A percentile compares a stretch with the other conserved stretches of the same genome.
Evolutionary conservation across 2,113 vertebrate species (phyloP).

Genomic region (Holacanthus passer): DNA sequence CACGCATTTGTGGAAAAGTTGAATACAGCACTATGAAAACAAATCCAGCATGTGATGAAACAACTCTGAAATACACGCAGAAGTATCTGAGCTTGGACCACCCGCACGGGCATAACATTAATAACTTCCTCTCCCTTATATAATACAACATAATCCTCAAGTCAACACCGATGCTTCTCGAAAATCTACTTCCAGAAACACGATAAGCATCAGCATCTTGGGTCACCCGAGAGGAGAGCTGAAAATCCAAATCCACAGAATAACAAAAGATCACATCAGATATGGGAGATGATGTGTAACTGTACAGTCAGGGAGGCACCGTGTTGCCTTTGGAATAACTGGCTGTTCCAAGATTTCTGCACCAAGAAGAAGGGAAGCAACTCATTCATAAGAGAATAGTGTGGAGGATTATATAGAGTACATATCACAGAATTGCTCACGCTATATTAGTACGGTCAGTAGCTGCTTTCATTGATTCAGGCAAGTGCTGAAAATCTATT

Average conservation of each 20-base stretch:
- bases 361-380: neutral
- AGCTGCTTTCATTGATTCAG: too few relatives aligned
- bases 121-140: conserved; percentile 26
- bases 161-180: conserved; percentile 47
- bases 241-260: conserved; percentile 36
- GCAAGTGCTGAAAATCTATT: too few relatives aligned
- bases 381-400: neutral
- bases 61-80: conserved; percentile 12
- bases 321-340: conserved; percentile 3
- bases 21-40: conserved; percentile 25
- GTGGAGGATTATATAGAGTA: neutral
- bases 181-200: conserved; percentile 24
- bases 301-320: conserved; percentile 8
- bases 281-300: conserved; percentile 18
- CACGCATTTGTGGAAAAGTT: conserved; percentile 25
- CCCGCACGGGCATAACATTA: conserved; percentile 30
- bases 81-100: conserved; percentile 45
- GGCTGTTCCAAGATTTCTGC: neutral
- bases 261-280: conserved; percentile 53
- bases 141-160: conserved; percentile 33
- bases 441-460: too few relatives aligned
- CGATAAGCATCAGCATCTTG: conserved; percentile 20
- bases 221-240: neutral
- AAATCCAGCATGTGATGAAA: neutral
- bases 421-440: too few relatives aligned